Percentiles rank a stretch among this genome's conserved stretches.
Evolutionary conservation across 2,113 vertebrate genomes (phyloP).

Genomic region (Xiphophorus maculatus): DNA sequence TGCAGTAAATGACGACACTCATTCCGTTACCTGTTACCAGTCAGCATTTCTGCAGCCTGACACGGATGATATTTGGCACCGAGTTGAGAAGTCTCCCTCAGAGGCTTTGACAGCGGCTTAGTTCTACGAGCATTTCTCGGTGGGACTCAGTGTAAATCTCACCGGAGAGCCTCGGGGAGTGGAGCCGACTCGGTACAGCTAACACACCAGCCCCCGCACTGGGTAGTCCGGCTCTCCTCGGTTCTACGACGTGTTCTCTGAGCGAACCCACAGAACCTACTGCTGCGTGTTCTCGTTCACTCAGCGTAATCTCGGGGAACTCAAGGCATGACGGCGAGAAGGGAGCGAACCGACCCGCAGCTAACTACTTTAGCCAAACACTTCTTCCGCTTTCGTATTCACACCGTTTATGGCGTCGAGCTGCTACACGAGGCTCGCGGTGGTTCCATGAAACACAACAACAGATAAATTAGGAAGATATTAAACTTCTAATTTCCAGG

Average conservation of each 20-base stretch:
- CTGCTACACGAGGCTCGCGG: not conserved
- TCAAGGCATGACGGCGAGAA: constrained; percentile 34
- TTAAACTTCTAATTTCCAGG: not conserved
- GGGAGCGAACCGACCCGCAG: constrained; percentile 23
- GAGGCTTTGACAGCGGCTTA: constrained; percentile 34
- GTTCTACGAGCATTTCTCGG: constrained; percentile 28
- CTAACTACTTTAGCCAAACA: constrained; percentile 48
- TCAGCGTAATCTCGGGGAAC: constrained; percentile 40
- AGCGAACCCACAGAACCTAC: not conserved
- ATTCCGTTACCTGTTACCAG: constrained; percentile 68
- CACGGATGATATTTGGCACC: constrained; percentile 34
- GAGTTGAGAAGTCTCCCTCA: constrained; percentile 7
- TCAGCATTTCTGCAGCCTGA: constrained; percentile 63
- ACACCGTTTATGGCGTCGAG: not conserved
- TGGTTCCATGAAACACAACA: rapidly evolving
- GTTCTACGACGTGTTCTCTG: not conserved
- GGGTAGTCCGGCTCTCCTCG: not conserved
- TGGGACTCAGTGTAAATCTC: too few relatives aligned
- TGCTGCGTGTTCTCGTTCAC: constrained; percentile 42
- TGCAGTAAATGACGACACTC: not conserved
- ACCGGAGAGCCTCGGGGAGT: too few relatives aligned
- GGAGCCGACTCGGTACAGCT: too few relatives aligned
- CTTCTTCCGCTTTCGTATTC: constrained; percentile 73
- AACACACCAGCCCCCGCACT: too few relatives aligned
- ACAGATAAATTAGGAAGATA: not conserved